Base-by-base conservation (phyloP, 2,113 vertebrate genomes). In the Colistium nudipinnis region DNA sequence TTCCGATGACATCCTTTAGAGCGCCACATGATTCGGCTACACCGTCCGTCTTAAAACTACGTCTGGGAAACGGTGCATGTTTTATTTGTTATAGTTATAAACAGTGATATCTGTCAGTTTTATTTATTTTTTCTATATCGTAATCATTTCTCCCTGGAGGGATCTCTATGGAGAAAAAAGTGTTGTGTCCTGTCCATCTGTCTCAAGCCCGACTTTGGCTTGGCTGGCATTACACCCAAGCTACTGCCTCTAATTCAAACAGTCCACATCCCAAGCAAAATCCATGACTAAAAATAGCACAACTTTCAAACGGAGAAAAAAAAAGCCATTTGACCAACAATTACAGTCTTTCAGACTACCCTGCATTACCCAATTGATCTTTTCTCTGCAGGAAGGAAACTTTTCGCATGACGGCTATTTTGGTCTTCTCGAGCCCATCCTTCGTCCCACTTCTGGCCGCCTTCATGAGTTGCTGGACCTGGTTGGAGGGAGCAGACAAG, bases 381-480 rank as follows among this genome's bases (percentile, higher is more conserved):
- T 95, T 97, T 74, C 93, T 92, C 55, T 98, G 96, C 64, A 99
- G 90, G 84, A 98, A 98, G 6, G 95, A 94, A 28, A 98, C 96
- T 80, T 91, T 94, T 38, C 95, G 91, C 95, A 99, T 94, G 76
- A 99, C 95, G 0, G 97, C 97, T 0, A 96, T 95, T 79, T 94
- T 94, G 3, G 97, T 99, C 87, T 97, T 97, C 89, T 98, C 97
- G 63, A 99, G 90, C 16, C 97, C 96, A 2, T 96, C 97, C 91
- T 95, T 97, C 7, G 97, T 98, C 57, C 96, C 96, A 0, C 95
- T 98, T 51, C 91, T 95, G 38, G 97, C 96, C 0, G 97, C 97
- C 85, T 94, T 96, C 97, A 99, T 98, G 80, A 99, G 89, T 88
- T 98, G 96, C 0, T 97, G 96, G 89, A 99, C 95, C 97, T 99